Percentiles rank a stretch among this genome's conserved stretches.
Conservation (phyloP, 2,888 invertebrate genomes). For the Marronus borbonicus region DNA sequence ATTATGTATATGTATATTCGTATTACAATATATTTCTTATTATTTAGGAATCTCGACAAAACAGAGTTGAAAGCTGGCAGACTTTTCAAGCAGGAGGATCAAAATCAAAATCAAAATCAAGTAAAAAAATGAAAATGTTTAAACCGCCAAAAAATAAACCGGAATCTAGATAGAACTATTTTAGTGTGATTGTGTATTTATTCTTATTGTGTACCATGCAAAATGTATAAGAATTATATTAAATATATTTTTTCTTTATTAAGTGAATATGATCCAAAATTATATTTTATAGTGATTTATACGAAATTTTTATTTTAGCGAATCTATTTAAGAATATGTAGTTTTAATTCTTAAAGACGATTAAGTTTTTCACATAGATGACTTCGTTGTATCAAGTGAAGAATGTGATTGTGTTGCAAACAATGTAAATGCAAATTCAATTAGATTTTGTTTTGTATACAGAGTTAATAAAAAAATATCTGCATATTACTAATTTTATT, state of each 20-base stretch:
- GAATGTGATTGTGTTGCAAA: conserved; percentile 1
- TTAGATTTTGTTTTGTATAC: conserved; percentile 21
- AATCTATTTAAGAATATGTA: conserved; percentile 5
- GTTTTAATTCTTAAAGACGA: neutral
- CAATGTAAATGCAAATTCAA: neutral
- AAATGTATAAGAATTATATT: conserved; percentile 27
- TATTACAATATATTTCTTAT: conserved; percentile 53
- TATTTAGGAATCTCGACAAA: conserved; percentile 88
- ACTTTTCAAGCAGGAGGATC: conserved; percentile 83
- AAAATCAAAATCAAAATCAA: conserved; percentile 77
- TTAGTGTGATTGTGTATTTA: conserved; percentile 46
- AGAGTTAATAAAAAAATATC: conserved; percentile 22
- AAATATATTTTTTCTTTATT: conserved; percentile 44
- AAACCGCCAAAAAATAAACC: conserved; percentile 95
- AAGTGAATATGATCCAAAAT: conserved; percentile 16
- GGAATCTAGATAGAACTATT: conserved; percentile 83
- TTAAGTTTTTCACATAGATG: neutral
- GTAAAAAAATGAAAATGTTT: conserved; percentile 86
- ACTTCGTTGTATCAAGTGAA: neutral
- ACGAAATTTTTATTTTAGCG: neutral
- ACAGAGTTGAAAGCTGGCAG: conserved; percentile 94
- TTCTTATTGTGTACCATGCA: conserved; percentile 37
- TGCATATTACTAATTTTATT: conserved; percentile 1
- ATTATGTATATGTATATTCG: conserved; percentile 3
- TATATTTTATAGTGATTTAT: conserved; percentile 37